phyloP scores from a whole-genome alignment of 2,888 invertebrate genomes.

The Syritta pipiens region DNA sequence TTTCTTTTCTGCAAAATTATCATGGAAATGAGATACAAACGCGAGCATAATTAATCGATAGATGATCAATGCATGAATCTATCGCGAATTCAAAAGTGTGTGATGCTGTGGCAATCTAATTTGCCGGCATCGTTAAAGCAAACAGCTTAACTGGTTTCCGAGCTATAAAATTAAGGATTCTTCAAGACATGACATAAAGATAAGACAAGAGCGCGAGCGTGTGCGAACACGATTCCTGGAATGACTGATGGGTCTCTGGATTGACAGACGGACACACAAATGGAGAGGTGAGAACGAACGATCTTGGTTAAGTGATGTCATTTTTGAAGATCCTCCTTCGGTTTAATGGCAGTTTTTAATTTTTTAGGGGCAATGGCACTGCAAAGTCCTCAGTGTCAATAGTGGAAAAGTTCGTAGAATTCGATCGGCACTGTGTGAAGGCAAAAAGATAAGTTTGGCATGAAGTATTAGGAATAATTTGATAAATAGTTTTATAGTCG shows the following conservation, averaged over 20 bases:
- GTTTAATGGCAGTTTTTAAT: too few relatives aligned
- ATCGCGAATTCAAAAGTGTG: too few relatives aligned
- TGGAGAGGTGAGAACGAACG: too few relatives aligned
- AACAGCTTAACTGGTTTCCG: constrained; percentile 3
- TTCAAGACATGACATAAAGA: neutral
- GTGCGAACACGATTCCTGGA: constrained; percentile 1
- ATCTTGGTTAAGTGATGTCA: too few relatives aligned
- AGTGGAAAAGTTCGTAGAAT: too few relatives aligned
- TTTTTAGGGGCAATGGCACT: neutral
- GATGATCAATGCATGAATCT: constrained; percentile 12
- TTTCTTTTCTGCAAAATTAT: constrained; percentile 7
- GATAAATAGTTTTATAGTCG: too few relatives aligned
- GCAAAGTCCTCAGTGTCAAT: neutral
- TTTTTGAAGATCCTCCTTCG: neutral
- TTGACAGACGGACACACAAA: too few relatives aligned
- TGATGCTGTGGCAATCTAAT: constrained; percentile 21
- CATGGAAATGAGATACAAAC: constrained; percentile 14
- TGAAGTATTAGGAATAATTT: too few relatives aligned
- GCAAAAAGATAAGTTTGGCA: too few relatives aligned
- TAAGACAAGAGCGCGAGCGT: constrained; percentile 2
- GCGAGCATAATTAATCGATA: constrained; percentile 23
- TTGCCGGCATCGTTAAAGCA: neutral
- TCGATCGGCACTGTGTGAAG: too few relatives aligned
- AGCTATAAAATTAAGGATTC: constrained; percentile 12
- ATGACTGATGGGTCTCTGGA: too few relatives aligned